Percentiles rank a stretch among this genome's conserved stretches.
Evolutionary conservation across 53 echinoderm and acorn worm genomes (phyloP).

Genomic region (Zoroaster sp.): DNA sequence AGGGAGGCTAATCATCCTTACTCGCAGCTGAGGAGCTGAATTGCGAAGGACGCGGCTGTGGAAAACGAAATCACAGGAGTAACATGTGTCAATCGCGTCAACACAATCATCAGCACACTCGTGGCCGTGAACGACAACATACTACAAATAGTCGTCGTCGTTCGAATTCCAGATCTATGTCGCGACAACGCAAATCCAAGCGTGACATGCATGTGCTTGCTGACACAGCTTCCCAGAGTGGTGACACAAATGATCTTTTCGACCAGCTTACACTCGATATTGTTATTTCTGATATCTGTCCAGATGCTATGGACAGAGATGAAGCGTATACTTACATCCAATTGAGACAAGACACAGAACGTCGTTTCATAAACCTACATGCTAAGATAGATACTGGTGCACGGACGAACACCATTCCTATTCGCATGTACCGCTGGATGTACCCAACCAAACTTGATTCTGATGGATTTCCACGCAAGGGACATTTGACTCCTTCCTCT

Average conservation of each 20-base stretch:
- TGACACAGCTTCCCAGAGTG: too few species aligned
- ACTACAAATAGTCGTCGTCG: slow-evolving; percentile 8
- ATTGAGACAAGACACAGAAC: slow-evolving; percentile 9
- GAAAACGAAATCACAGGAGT: slow-evolving; percentile 48
- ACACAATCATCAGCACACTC: neutral
- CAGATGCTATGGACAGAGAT: neutral
- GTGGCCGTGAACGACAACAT: neutral
- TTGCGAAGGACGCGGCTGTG: too few species aligned
- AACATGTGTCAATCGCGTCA: slow-evolving; percentile 53
- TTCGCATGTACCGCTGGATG: slow-evolving; percentile 59
- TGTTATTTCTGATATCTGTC: slow-evolving; percentile 4
- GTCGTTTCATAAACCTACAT: slow-evolving; percentile 12
- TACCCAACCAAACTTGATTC: slow-evolving; percentile 29
- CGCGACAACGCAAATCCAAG: neutral
- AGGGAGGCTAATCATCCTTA: too few species aligned
- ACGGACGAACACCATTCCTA: slow-evolving; percentile 55
- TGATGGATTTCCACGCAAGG: slow-evolving; percentile 2
- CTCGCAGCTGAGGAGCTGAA: too few species aligned
- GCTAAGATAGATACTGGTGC: slow-evolving; percentile 62
- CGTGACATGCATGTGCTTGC: too few species aligned
- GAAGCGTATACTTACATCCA: slow-evolving; percentile 46
- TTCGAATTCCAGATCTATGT: neutral
- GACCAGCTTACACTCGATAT: neutral
- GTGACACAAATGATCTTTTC: neutral
- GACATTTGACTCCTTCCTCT: neutral